A percentile compares a stretch with the other conserved stretches of the same genome.
Conservation (phyloP, 2,888 invertebrate species). For the Drosophila kambysellisi region DNA sequence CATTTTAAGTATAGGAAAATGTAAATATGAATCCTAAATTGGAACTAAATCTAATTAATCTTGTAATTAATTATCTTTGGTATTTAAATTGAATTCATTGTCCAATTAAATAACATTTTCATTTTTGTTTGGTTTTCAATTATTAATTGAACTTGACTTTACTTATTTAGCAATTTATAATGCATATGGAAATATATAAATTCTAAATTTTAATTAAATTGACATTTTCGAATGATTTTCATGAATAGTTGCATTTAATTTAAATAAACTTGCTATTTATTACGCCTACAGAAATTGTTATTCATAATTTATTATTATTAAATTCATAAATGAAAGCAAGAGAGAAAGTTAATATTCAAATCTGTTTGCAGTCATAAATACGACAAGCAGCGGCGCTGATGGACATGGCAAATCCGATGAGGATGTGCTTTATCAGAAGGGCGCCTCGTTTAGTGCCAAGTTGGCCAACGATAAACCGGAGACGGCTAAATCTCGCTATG, state of each 20-base stretch:
- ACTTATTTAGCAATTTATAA: no score
- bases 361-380: slow-evolving; percentile 89
- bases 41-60: background rate
- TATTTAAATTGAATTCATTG: background rate
- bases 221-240: background rate
- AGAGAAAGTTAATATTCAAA: background rate
- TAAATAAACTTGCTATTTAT: background rate
- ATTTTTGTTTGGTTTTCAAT: background rate
- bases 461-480: slow-evolving; percentile 85
- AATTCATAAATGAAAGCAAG: background rate
- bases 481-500: slow-evolving; percentile 37
- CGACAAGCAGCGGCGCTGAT: slow-evolving; percentile 86
- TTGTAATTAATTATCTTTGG: background rate
- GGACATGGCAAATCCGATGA: slow-evolving; percentile 87
- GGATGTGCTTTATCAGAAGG: slow-evolving; percentile 91
- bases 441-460: slow-evolving; percentile 92
- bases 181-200: background rate
- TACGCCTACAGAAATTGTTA: background rate
- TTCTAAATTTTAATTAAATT: background rate
- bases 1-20: background rate
- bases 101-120: background rate
- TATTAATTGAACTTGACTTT: background rate
- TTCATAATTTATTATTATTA: background rate
- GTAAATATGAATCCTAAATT: background rate
- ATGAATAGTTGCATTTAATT: background rate